Evolutionary conservation across 2,888 invertebrate species (phyloP), one percentile per base, ranked within the genome.

Genomic region (Amphiduros pacificus): DNA sequence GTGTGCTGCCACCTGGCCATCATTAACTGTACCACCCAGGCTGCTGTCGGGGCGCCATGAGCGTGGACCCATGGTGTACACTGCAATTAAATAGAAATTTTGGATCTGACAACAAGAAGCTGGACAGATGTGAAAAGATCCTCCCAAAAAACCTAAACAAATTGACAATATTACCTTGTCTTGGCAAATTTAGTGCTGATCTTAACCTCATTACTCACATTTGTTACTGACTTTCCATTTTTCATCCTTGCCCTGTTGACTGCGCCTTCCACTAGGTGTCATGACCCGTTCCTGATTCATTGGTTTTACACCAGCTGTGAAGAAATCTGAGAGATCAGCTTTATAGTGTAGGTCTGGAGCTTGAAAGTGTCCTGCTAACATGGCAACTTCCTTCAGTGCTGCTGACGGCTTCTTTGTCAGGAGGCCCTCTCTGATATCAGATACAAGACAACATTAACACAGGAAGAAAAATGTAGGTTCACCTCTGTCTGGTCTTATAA

Each of bases 1-100:
- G 14, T 63, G 48, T 3, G 64, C 66, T 31, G 32, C 22, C 49
- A 69, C 41, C 61, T 69, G 65, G 2, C 55, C 60, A 32, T 69
- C 66, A 55, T 68, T 50, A 11, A 65, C 61, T 2, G 55, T 55
- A 27, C 67, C 65, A 6, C 70, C 70, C 3, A 77, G 61, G 69
- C 80, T 80, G 66, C 69, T 75, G 55, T 76, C 76, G 29, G 79
- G 80, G 41, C 73, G 67, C 80, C 80, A 80, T 4, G 78, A 77
- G 27, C 75, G 63, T 9, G 79, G 78, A 0, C 76, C 74, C 76
- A 80, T 77, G 53, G 73, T 71, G 60, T 80, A 80, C 62, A 80
- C 80, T 80, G 67, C 6, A 36, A 52, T n/a, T 1, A 4, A 20
- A 54, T 52, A 36, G 17, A 11, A 11, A 36, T 36, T 36, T 17